Evolutionary conservation across 2,113 vertebrate genomes (phyloP).

Genomic region (Tupaia tana): DNA sequence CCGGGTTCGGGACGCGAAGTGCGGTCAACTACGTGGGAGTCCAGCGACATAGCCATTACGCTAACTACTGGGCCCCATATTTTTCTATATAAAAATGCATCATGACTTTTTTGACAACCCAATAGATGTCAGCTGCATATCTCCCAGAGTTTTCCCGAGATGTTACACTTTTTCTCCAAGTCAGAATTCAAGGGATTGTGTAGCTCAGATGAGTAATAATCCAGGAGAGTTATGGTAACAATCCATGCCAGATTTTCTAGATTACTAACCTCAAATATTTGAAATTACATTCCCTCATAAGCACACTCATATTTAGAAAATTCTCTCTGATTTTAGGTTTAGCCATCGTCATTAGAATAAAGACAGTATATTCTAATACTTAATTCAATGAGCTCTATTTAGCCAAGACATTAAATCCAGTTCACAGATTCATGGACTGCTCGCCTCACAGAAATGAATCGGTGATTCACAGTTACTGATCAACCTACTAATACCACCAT

Average conservation of each 20-base stretch:
- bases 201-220: neutral
- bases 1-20: no score
- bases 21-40: no score
- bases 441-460: conserved; percentile 51
- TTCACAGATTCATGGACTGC: conserved; percentile 57
- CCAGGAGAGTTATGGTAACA: neutral
- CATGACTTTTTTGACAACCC: no score
- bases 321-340: neutral
- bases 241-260: neutral
- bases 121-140: neutral
- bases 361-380: neutral
- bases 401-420: conserved; percentile 61
- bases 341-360: neutral
- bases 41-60: no score
- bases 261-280: neutral
- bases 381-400: conserved; percentile 47
- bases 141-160: neutral
- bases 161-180: neutral
- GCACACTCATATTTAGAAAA: conserved; percentile 6
- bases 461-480: conserved; percentile 62
- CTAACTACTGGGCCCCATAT: no score
- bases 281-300: neutral
- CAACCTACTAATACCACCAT: conserved; percentile 57
- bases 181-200: neutral
- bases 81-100: no score